A percentile compares a stretch with the other conserved stretches of the same genome.
Evolutionary conservation across 2,797 vertebrate species (phyloP).

Genomic region (Bovichtus variegatus): DNA sequence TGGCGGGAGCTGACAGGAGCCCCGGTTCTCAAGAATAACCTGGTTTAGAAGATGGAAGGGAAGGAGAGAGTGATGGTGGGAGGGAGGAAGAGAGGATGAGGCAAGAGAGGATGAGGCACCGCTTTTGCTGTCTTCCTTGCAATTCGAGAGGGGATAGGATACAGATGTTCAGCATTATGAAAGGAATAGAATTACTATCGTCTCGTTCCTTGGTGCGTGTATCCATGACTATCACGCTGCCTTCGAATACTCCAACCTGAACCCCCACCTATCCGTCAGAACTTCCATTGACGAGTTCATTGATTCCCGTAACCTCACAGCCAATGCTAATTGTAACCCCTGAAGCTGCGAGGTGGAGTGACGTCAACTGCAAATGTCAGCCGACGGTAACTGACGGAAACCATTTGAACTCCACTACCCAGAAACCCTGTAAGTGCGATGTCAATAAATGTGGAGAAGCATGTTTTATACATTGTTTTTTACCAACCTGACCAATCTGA

Average conservation of each 20-base stretch:
- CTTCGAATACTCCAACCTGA: neutral
- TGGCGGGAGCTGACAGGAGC: conserved; percentile 61
- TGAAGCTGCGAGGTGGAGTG: neutral
- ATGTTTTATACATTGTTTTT: conserved; percentile 4
- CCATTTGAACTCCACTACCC: conserved; percentile 19
- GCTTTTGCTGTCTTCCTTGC: conserved; percentile 4
- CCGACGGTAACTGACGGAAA: neutral
- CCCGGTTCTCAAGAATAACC: conserved; percentile 62
- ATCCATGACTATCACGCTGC: neutral
- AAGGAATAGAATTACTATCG: conserved; percentile 1
- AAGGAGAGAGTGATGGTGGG: conserved; percentile 15
- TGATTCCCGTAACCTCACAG: conserved; percentile 29
- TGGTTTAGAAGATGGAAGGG: conserved; percentile 53
- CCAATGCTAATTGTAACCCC: conserved; percentile 43
- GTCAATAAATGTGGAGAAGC: conserved; percentile 12
- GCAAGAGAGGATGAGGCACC: neutral
- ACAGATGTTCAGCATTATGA: conserved; percentile 25
- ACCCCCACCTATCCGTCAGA: neutral
- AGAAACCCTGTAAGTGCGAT: conserved; percentile 16
- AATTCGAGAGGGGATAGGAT: neutral
- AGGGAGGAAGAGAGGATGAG: conserved; percentile 1
- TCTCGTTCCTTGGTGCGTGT: neutral
- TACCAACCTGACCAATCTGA: neutral
- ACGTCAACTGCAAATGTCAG: conserved; percentile 26
- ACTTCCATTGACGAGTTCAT: conserved; percentile 24